These are phyloP conservation scores for Phocoena phocoena DNA, from an alignment of 2,113 vertebrate genomes.

Conservation along the genomic window DNA sequence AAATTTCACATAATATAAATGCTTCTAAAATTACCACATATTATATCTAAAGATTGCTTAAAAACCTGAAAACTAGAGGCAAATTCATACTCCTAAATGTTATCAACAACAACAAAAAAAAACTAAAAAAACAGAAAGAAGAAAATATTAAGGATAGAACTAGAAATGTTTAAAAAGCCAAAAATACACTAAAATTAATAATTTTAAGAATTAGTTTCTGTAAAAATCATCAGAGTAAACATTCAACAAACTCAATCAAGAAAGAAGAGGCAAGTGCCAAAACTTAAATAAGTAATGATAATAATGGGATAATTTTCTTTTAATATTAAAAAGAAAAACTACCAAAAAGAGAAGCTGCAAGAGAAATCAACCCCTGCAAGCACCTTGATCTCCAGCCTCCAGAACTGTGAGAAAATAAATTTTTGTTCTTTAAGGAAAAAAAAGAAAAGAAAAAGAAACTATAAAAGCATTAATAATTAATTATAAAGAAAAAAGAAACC, in stretches of 20 bases:
- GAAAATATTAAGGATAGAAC: not conserved
- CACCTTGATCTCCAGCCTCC: too few species aligned
- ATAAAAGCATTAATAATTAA: not conserved
- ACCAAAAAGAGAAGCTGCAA: too few species aligned
- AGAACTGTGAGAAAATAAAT: too few species aligned
- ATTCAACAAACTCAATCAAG: not conserved
- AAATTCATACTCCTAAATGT: constrained; percentile 27
- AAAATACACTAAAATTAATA: not conserved
- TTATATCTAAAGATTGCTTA: not conserved
- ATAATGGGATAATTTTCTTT: not conserved
- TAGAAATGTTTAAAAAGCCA: not conserved
- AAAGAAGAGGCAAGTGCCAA: not conserved
- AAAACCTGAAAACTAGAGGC: not conserved
- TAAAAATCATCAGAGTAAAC: not conserved
- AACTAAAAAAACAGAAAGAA: not conserved
- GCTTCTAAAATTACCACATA: not conserved
- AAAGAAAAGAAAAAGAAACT: not conserved
- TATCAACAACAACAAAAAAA: not conserved
- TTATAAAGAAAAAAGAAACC: not conserved
- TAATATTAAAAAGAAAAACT: not conserved
- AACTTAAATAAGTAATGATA: not conserved
- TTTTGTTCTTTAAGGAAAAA: too few species aligned
- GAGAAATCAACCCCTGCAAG: too few species aligned
- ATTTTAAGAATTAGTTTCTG: not conserved
- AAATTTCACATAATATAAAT: constrained; percentile 3